Evolutionary conservation across 2,113 vertebrate genomes (phyloP), one percentile per base, ranked within the genome.

Genomic region (Chrysemys picta): DNA sequence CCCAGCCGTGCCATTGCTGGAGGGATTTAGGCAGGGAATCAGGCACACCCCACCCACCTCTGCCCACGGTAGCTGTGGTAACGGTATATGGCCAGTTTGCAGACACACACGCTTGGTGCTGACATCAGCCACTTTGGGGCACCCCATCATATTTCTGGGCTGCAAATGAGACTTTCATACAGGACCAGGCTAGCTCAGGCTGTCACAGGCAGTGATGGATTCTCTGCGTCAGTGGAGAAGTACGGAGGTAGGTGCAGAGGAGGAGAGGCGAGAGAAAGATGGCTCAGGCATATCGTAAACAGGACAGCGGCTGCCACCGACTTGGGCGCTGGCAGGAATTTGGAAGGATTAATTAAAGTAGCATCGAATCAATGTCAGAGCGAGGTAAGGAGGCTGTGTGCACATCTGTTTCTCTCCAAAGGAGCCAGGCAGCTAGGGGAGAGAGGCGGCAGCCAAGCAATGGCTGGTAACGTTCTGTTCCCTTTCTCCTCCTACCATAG

Each of bases 121-220:
- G 94, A 96, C 89, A 54, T 94, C 91, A 95, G 96, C 93, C 8
- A 1, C 49, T 95, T 94, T 88, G 94, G 80, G 57, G 95, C 94
- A 93, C 87, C 92, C 85, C 91, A 49, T 86, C 0, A 4, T 88
- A 82, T 93, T 95, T 95, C 95, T 96, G 93, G 91, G 96, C 91
- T 94, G 97, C 92, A 96, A 90, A 96, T 95, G 94, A 96, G 96
- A 94, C 85, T 94, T 95, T 93, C 3, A 2, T 89, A 86, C 56
- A 91, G 88, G 81, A 78, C 89, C 47, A 88, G 25, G 75, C 82
- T 85, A 19, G 3, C 0, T 35, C 27, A 82, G 81, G 82, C 92
- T 95, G 89, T 84, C 85, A 42, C 80, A 56, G 42, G 78, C 6
- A 13, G 89, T 79, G 17, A 59, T 91, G 95, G 94, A 87, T 93